Evolutionary conservation across 2,113 vertebrate species (phyloP), one percentile per base, ranked within the genome.

Genomic region (Eubucco bourcierii): DNA sequence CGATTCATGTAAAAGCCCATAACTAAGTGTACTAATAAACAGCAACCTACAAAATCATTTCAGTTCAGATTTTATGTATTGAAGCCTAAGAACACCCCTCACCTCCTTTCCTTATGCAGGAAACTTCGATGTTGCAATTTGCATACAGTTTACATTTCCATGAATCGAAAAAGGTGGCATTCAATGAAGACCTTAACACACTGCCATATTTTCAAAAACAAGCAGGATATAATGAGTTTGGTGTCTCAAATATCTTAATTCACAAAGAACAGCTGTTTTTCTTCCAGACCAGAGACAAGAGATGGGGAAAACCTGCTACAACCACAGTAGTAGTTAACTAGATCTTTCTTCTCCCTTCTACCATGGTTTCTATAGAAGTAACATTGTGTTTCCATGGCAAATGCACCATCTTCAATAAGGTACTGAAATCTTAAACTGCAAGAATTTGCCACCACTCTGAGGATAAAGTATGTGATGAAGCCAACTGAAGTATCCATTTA

Each of bases 131-230:
- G 37, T 5, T 64, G 19, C 5, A 61, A 56, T 53, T 34, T 78
- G n/a, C 5, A 1, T 47, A 50, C 52, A 64, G 74, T 73, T 47
- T 64, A 50, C 5, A 58, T 60, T 87, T 66, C 20, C 50, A 5
- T 29, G 19, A 70, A 79, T 29, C 7, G 67, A n/a, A 93, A 52
- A 3, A 67, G 31, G 25, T 67, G 25, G 59, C 53, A 92, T 39
- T 34, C 70, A 74, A 77, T 17, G 1, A 64, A 71, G 25, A 53
- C 10, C 18, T 15, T 41, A 84, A 78, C 8, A 61, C 0, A 0
- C 8, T 68, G 33, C 9, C 10, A 3, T 50, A 21, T 24, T 68
- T 59, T 29, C n/a, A 47, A 59, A 52, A 87, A 6, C 9, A 33
- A 56, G 16, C 18, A n/a, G 9, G 55, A 56, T 29, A 28, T 23